Evolutionary conservation across 2,888 invertebrate genomes (phyloP), one percentile per base, ranked within the genome.

Genomic region (Drosophila quasianomalipes): DNA sequence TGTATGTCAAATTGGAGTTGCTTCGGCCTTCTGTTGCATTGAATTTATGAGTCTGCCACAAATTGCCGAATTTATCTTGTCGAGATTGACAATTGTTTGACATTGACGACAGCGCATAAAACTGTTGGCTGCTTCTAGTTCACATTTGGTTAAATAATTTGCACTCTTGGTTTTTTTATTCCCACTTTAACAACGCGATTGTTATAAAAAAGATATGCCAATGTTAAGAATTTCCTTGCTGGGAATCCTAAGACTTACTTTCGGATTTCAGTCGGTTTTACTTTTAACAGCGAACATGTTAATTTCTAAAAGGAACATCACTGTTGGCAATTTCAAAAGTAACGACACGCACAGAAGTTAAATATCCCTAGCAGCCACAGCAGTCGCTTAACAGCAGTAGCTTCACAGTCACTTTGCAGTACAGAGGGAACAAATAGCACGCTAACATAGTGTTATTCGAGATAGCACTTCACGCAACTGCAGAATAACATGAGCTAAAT

Each of bases 31-130:
- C 57, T 52, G 73, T 39, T 44, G 65, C 47, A 62, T 65, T 59
- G 62, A 82, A 83, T 80, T 84, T 77, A 80, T 84, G 73, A 44
- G 53, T 66, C 68, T 75, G 84, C 66, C 75, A 80, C 67, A 70
- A 85, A 81, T 75, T 49, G 47, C 2, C 39, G 33, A 52, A 39
- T 51, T 78, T 74, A 64, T 74, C 33, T 61, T 19, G n/a, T 5
- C 26, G 51, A 33, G 54, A 57, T 70, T 77, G 77, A 77, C 77
- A 82, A 74, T 82, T 81, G 67, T 72, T 70, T 78, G 80, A 75
- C 75, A 82, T 72, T 72, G 75, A 59, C 30, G 58, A 51, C 44
- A 44, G 30, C 30, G 31, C 1, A 31, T 58, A 44, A 5, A 58
- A 58, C 53, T 66, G 57, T 57, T 39, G 28, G 14, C 39, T 57